phyloP scores from a whole-genome alignment of 1,140 invertebrate species.

The Anastrepha ludens region DNA sequence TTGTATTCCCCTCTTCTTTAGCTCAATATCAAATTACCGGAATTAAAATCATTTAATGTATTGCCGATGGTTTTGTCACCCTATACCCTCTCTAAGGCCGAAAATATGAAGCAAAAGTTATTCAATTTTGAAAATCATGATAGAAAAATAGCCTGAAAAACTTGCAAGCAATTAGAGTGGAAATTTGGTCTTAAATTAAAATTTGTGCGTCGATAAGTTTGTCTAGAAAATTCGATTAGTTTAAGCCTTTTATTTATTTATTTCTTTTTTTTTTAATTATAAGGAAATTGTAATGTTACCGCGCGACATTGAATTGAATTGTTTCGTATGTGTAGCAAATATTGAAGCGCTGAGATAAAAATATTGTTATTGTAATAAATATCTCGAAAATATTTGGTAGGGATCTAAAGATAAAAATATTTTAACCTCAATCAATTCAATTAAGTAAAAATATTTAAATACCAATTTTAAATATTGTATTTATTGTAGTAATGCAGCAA shows the following conservation, averaged over 20 bases:
- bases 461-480: constrained; percentile 46
- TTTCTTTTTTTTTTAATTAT: background rate
- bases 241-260: constrained; percentile 23
- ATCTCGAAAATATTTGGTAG: constrained; percentile 36
- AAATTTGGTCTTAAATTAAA: background rate
- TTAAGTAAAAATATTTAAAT: constrained; percentile 47
- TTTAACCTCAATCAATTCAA: constrained; percentile 42
- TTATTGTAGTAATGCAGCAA: constrained; percentile 44
- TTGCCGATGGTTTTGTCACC: constrained; percentile 68
- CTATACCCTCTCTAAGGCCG: constrained; percentile 69
- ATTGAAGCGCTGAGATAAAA: background rate
- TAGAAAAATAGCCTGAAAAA: constrained; percentile 66
- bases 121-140: constrained; percentile 70
- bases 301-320: constrained; percentile 40
- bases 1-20: background rate
- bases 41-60: constrained; percentile 64
- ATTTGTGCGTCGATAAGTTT: background rate
- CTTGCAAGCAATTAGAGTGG: background rate
- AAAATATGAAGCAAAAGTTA: constrained; percentile 69
- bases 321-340: constrained; percentile 43
- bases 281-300: constrained; percentile 48
- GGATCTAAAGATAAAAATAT: constrained; percentile 34
- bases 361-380: constrained; percentile 38
- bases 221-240: background rate
- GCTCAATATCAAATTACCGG: constrained; percentile 65